Evolutionary conservation across 2,888 invertebrate genomes (phyloP).

Genomic region (Himalopsyche tibetana): DNA sequence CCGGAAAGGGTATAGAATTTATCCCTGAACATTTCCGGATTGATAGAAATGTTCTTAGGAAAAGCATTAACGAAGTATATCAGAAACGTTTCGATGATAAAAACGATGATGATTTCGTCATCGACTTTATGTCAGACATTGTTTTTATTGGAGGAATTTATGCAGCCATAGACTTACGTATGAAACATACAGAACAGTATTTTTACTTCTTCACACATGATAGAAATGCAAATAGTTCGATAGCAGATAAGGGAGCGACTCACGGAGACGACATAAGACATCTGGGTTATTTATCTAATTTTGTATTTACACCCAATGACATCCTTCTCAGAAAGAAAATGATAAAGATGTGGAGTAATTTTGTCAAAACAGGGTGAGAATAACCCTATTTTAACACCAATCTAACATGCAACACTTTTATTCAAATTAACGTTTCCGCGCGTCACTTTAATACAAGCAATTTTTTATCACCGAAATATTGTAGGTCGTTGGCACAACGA

Average conservation of each 20-base stretch:
- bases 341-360: slow-evolving; percentile 76
- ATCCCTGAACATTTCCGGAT: slow-evolving; percentile 72
- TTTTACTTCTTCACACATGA: slow-evolving; percentile 69
- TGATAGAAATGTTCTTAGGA: slow-evolving; percentile 71
- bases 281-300: slow-evolving; percentile 10
- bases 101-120: slow-evolving; percentile 66
- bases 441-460: not conserved
- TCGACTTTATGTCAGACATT: slow-evolving; percentile 68
- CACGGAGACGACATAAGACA: slow-evolving; percentile 69
- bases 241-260: slow-evolving; percentile 67
- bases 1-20: slow-evolving; percentile 71
- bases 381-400: not conserved
- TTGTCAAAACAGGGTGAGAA: slow-evolving; percentile 74
- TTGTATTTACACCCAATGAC: slow-evolving; percentile 69
- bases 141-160: slow-evolving; percentile 69
- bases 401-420: too few relatives aligned
- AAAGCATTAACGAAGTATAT: slow-evolving; percentile 67
- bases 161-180: slow-evolving; percentile 65
- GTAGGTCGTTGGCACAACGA: too few relatives aligned
- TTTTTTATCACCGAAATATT: not conserved
- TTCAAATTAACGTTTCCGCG: too few relatives aligned
- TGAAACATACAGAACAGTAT: slow-evolving; percentile 67
- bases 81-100: slow-evolving; percentile 66
- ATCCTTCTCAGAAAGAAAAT: slow-evolving; percentile 74
- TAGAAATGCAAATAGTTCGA: slow-evolving; percentile 66